phyloP scores from a whole-genome alignment of 2,888 invertebrate genomes.

The Nephrotoma flavescens region DNA sequence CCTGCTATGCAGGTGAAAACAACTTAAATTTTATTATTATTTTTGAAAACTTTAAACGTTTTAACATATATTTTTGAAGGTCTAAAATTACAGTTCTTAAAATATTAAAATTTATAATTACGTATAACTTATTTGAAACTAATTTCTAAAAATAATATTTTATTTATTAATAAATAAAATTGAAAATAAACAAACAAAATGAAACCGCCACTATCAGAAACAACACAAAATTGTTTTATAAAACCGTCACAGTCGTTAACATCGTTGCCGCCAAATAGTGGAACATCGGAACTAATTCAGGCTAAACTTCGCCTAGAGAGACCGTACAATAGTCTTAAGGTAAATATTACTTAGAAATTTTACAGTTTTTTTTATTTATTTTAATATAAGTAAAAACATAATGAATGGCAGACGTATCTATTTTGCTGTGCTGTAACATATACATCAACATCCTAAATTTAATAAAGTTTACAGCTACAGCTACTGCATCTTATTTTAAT shows the following conservation, averaged over 20 bases:
- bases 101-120: neutral
- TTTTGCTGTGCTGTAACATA: too few relatives aligned
- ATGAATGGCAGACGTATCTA: too few relatives aligned
- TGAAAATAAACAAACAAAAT: neutral
- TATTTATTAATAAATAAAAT: slow-evolving; percentile 1
- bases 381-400: too few relatives aligned
- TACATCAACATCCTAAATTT: too few relatives aligned
- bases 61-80: neutral
- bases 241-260: slow-evolving; percentile 48
- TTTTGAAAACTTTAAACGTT: neutral
- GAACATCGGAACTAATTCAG: slow-evolving; percentile 33
- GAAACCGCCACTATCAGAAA: slow-evolving; percentile 1
- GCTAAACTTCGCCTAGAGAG: slow-evolving; percentile 45
- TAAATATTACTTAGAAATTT: slow-evolving; percentile 15
- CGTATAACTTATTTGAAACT: neutral
- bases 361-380: too few relatives aligned
- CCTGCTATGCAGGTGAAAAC: neutral
- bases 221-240: slow-evolving; percentile 16
- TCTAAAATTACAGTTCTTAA: neutral
- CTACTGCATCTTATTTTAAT: too few relatives aligned
- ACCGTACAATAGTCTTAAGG: slow-evolving; percentile 68
- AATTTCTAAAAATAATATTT: neutral
- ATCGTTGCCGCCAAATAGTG: slow-evolving; percentile 54
- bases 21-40: neutral
- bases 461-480: too few relatives aligned